Evolutionary conservation across 2,888 invertebrate genomes (phyloP).

Genomic region (Apamea epomidion): DNA sequence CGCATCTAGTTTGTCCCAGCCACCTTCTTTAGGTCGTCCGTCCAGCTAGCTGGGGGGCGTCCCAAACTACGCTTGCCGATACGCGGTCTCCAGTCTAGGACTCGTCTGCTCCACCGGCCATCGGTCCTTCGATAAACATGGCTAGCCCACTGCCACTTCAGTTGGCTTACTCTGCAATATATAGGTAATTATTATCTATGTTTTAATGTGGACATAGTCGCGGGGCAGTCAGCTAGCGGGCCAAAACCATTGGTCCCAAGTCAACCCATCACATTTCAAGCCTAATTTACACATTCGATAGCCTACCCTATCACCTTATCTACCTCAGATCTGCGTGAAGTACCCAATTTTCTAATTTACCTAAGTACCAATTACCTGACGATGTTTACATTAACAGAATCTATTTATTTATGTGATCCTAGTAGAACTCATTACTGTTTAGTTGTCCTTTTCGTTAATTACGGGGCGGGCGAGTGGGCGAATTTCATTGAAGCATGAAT

Average conservation of each 20-base stretch:
- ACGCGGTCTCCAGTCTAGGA: too few species aligned
- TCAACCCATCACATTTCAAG: neutral
- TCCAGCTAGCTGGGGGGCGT: too few species aligned
- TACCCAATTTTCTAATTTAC: slow-evolving; percentile 57
- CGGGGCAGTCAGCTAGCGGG: neutral
- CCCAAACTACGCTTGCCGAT: too few species aligned
- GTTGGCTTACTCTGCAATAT: too few species aligned
- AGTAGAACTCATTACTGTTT: slow-evolving; percentile 72
- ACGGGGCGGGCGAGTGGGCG: slow-evolving; percentile 54
- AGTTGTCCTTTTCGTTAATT: slow-evolving; percentile 75
- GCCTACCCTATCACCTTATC: slow-evolving; percentile 35
- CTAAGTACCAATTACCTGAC: slow-evolving; percentile 60
- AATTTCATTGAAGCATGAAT: slow-evolving; percentile 17
- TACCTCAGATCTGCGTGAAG: slow-evolving; percentile 39
- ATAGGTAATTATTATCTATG: neutral
- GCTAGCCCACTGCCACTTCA: too few species aligned
- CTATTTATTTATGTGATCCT: slow-evolving; percentile 71
- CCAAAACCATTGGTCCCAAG: slow-evolving; percentile 5
- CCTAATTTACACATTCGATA: slow-evolving; percentile 28
- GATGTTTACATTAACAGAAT: slow-evolving; percentile 65
- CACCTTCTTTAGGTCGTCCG: too few species aligned
- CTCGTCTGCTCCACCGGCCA: too few species aligned
- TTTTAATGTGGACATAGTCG: neutral
- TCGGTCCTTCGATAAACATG: too few species aligned
- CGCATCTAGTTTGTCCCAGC: too few species aligned